Base-by-base conservation (phyloP, 2,113 vertebrate genomes). In the Alethe castanea region DNA sequence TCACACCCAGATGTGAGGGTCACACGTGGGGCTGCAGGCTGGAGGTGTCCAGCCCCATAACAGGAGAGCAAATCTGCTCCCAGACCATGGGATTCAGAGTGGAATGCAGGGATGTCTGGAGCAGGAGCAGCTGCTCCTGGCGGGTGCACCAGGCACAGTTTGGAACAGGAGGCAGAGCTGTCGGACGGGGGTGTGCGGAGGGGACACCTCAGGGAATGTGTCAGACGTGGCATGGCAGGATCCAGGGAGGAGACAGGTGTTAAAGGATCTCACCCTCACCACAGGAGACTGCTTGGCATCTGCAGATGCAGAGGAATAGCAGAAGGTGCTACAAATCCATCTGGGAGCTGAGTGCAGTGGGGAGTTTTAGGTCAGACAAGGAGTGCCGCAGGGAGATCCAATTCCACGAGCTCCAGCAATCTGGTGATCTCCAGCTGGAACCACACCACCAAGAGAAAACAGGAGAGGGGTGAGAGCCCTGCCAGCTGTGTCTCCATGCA, bases 111-210 rank as follows among this genome's bases (percentile, higher is more conserved):
- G 22, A 36, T 45, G 2, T 24, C 33, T 25, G 62, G 26, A 62
- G 28, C 54, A 71, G 71, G 45, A 42, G 4, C 36, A 69, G 45
- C 36, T 80, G 26, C 29, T 92, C 29, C 73, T 78, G 64, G 45
- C 2, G 24, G 11, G 36, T 26, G 42, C 64, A 36, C 17, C 73
- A 84, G 47, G n/a, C 1, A 0, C 19, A 40, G 13, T 2, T 25
- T 33, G 73, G 35, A 89, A 19, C 47, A 91, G 69, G 71, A 29
- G 29, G 71, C 62, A 81, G 67, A 83, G 71, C 42, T 86, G 45
- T 61, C 0, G 0, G 64, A 66, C 26, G 18, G n/a, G 56, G 42
- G 5, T 0, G 15, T 14, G 48, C 8, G 40, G 29, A 66, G 12
- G 42, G 42, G 19, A 83, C 40, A 19, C 38, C 60, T 53, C 19